Evolutionary conservation across 2,888 invertebrate genomes (phyloP).

Genomic region (Erpobdella octoculata): DNA sequence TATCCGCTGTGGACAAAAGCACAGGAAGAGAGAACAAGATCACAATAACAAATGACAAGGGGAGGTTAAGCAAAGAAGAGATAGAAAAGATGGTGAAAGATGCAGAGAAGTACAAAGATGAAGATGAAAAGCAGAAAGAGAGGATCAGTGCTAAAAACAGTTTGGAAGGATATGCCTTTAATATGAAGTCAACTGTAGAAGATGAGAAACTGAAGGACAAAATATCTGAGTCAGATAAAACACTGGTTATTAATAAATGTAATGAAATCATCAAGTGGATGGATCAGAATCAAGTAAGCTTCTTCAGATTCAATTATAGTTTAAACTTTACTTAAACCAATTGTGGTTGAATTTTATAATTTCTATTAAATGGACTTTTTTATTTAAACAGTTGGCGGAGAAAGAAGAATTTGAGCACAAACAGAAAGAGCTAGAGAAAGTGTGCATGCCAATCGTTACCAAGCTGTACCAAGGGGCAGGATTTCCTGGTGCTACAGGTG

Average conservation of each 20-base stretch:
- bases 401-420: conserved; percentile 90
- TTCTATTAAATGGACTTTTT: too few relatives aligned
- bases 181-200: conserved; percentile 82
- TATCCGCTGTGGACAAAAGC: conserved; percentile 78
- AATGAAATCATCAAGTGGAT: conserved; percentile 59
- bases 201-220: conserved; percentile 90
- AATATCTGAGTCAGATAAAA: conserved; percentile 73
- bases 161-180: conserved; percentile 76
- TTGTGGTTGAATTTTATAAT: too few relatives aligned
- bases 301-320: too few relatives aligned
- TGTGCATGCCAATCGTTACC: conserved; percentile 89
- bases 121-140: conserved; percentile 60
- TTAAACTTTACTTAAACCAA: too few relatives aligned
- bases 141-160: conserved; percentile 66
- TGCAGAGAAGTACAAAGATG: conserved; percentile 77
- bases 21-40: conserved; percentile 57
- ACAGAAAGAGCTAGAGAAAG: conserved; percentile 82
- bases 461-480: conserved; percentile 73
- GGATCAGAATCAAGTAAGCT: conserved; percentile 38
- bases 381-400: conserved; percentile 78
- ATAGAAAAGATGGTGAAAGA: conserved; percentile 85
- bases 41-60: conserved; percentile 69
- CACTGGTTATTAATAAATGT: conserved; percentile 73
- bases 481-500: conserved; percentile 53
- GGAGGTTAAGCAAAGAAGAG: conserved; percentile 79